A percentile compares a stretch with the other conserved stretches of the same genome.
phyloP scores from a whole-genome alignment of 2,797 vertebrate species.

The Ctenochaetus hawaiiensis region DNA sequence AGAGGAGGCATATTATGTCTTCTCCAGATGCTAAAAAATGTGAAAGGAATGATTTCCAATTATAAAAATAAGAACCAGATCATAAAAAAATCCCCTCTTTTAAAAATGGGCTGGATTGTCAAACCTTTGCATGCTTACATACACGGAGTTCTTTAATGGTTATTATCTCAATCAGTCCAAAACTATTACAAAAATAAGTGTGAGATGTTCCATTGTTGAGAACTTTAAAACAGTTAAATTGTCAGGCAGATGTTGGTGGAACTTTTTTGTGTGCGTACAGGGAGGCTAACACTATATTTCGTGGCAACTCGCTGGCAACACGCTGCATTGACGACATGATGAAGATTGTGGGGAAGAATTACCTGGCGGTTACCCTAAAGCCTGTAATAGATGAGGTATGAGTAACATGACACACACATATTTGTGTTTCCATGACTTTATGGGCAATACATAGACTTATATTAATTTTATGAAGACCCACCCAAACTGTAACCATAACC shows the following conservation, averaged over 20 bases:
- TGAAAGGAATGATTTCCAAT: neutral
- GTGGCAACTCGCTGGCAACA: constrained; percentile 96
- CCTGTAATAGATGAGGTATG: constrained; percentile 95
- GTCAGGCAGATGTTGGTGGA: neutral
- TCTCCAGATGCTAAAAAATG: neutral
- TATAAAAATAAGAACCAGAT: neutral
- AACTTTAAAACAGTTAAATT: neutral
- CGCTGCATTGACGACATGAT: constrained; percentile 99
- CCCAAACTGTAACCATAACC: no score
- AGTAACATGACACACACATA: constrained; percentile 5
- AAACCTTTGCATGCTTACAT: neutral
- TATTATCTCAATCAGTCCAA: neutral
- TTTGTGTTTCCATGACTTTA: no score
- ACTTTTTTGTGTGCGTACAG: constrained; percentile 77
- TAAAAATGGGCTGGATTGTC: neutral
- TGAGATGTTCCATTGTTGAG: neutral
- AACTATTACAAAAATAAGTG: neutral
- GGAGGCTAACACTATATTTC: constrained; percentile 98
- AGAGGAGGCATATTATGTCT: neutral
- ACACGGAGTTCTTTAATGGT: neutral
- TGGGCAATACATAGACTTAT: no score
- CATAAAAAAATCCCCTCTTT: neutral
- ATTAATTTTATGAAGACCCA: no score
- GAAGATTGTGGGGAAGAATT: constrained; percentile 98
- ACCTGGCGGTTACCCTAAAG: constrained; percentile 97